Percentiles rank a stretch among this genome's conserved stretches.
Evolutionary conservation across 1,140 invertebrate genomes (phyloP).

Genomic region (Bemisia tabaci): DNA sequence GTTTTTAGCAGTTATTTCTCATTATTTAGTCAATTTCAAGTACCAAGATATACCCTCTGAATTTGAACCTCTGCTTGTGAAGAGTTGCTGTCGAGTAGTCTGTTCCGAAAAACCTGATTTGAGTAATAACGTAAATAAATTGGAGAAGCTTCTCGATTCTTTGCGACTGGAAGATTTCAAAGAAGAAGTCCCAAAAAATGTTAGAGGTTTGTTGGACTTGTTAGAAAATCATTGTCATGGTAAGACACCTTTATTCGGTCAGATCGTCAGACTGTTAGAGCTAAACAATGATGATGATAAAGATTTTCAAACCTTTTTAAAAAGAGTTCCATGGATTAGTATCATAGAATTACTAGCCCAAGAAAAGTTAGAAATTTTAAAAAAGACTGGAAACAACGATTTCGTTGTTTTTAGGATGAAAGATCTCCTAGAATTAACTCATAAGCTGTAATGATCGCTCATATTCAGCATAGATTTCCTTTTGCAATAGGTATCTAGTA

Average conservation of each 20-base stretch:
- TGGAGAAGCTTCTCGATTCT: not conserved
- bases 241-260: not conserved
- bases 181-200: not conserved
- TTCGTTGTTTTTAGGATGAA: not conserved
- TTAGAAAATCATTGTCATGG: not conserved
- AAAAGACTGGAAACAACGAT: not conserved
- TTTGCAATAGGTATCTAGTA: too few species aligned
- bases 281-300: not conserved
- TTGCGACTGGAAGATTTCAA: not conserved
- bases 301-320: not conserved
- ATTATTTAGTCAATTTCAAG: not conserved
- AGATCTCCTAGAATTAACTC: not conserved
- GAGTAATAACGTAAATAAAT: not conserved
- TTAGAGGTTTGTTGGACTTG: not conserved
- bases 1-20: not conserved
- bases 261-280: not conserved
- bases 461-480: too few species aligned
- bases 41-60: not conserved
- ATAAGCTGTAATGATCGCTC: too few species aligned
- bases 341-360: not conserved
- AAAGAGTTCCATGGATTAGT: not conserved
- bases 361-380: not conserved
- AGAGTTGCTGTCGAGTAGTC: not conserved
- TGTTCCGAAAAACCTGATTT: not conserved
- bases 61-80: not conserved